A percentile compares a stretch with the other conserved stretches of the same genome.
Conservation (phyloP, 2,797 vertebrate species). For the Heliangelus exortis region DNA sequence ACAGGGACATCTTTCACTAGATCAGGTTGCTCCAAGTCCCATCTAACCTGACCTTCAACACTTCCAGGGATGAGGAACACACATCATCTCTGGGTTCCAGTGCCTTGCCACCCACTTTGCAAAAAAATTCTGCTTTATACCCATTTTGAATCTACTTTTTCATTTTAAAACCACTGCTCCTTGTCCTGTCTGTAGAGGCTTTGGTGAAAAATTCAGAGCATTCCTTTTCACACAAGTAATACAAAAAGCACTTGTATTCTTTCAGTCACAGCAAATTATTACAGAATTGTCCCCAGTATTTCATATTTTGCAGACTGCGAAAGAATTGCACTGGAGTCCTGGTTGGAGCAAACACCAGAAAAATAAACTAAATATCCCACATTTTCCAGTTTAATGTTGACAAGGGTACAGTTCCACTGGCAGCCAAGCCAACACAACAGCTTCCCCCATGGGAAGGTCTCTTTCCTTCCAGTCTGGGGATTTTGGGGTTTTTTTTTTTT, state of each 20-base stretch:
- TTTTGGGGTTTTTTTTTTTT: too few species aligned
- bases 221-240: not conserved
- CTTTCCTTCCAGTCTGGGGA: too few species aligned
- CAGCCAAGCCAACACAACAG: not conserved
- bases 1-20: too few species aligned
- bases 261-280: not conserved
- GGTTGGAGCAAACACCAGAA: not conserved
- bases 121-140: not conserved
- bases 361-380: not conserved
- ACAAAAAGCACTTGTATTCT: not conserved
- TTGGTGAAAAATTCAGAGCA: not conserved
- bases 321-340: not conserved
- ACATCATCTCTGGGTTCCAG: not conserved
- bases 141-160: not conserved
- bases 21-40: not conserved
- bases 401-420: rapidly evolving
- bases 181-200: not conserved
- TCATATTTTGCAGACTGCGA: not conserved
- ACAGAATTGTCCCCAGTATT: rapidly evolving
- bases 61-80: not conserved
- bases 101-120: not conserved
- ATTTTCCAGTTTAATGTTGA: not conserved
- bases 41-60: not conserved
- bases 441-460: not conserved
- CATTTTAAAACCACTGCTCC: too few species aligned